Conservation (phyloP, 2,797 vertebrate species). For the Eulemur coronatus region DNA sequence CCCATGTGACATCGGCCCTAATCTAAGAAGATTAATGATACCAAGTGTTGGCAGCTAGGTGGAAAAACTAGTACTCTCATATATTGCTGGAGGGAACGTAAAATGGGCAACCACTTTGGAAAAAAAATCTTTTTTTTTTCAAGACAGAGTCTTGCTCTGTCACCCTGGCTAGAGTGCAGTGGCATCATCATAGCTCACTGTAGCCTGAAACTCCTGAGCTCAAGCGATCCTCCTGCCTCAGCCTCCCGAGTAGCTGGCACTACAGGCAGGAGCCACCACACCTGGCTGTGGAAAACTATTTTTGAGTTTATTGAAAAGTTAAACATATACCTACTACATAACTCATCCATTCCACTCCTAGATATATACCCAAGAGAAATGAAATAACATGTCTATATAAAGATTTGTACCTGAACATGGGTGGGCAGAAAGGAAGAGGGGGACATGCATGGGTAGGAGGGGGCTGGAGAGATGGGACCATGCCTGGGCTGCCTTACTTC, state of each 20-base stretch:
- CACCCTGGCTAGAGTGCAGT: background rate
- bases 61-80: background rate
- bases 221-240: no score
- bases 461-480: background rate
- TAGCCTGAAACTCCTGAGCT: no score
- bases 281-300: background rate
- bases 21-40: background rate
- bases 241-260: no score
- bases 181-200: background rate
- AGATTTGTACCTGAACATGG: background rate
- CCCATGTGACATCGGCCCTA: background rate
- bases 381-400: background rate
- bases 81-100: background rate
- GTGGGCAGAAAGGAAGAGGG: background rate
- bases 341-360: background rate
- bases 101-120: background rate
- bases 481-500: background rate
- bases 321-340: background rate
- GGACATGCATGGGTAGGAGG: fast-evolving
- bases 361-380: background rate
- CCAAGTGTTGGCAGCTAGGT: background rate
- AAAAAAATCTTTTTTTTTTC: background rate
- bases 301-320: slow-evolving; percentile 11
- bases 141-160: background rate
- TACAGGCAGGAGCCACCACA: no score